Evolutionary conservation across 1,140 invertebrate species (phyloP).

Genomic region (Hormaphis cornu): DNA sequence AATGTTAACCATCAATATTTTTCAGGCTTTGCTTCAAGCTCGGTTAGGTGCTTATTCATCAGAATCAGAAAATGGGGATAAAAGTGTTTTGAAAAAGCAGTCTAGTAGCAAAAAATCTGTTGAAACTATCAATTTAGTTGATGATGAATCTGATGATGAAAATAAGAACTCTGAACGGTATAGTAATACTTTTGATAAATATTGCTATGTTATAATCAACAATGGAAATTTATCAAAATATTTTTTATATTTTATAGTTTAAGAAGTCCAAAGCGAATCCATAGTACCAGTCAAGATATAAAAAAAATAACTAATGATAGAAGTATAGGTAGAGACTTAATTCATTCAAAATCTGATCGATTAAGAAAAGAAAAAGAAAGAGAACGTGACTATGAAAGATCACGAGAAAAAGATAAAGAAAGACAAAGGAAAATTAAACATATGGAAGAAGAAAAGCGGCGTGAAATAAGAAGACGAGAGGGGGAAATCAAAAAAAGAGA

Average conservation of each 20-base stretch:
- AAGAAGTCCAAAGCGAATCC: background rate
- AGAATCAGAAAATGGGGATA: constrained; percentile 35
- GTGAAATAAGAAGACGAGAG: constrained; percentile 31
- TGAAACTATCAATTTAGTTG: constrained; percentile 39
- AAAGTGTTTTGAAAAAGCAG: constrained; percentile 1
- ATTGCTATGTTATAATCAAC: background rate
- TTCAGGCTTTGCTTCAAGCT: constrained; percentile 50
- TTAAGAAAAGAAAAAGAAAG: constrained; percentile 38
- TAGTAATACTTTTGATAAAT: background rate
- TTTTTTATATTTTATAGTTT: background rate
- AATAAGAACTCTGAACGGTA: constrained; percentile 22
- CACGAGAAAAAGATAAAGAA: constrained; percentile 44
- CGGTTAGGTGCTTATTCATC: constrained; percentile 45
- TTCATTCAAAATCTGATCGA: constrained; percentile 35
- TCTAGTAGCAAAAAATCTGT: constrained; percentile 33
- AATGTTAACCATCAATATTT: background rate
- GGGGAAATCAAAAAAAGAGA: constrained; percentile 42
- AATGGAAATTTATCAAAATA: background rate
- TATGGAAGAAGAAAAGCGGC: constrained; percentile 18
- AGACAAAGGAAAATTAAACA: constrained; percentile 39
- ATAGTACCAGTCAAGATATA: constrained; percentile 2
- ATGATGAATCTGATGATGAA: constrained; percentile 38
- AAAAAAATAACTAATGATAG: constrained; percentile 5
- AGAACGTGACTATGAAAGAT: constrained; percentile 42
- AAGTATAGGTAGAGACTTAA: constrained; percentile 5